Percentiles rank a stretch among this genome's conserved stretches.
These are phyloP conservation scores for Calosoma granatense DNA, from an alignment of 1,140 invertebrate genomes.

Conservation along the genomic window DNA sequence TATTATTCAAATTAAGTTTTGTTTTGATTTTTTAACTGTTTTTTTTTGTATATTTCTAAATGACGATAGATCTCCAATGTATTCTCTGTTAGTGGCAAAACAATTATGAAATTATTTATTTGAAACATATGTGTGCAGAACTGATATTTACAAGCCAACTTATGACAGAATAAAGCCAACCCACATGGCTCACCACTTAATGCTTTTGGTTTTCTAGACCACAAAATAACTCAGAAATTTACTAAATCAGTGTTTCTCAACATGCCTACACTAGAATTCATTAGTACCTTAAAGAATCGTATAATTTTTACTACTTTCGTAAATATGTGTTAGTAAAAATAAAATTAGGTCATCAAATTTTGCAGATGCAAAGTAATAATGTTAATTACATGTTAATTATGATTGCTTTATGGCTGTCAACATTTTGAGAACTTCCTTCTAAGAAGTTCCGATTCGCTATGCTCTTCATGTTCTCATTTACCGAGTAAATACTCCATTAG, in stretches of 20 bases:
- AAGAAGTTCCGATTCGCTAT: neutral
- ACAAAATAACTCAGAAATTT: slow-evolving; percentile 1
- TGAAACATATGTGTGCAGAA: neutral
- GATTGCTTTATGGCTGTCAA: neutral
- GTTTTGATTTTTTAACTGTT: too few species aligned
- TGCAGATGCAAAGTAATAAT: neutral
- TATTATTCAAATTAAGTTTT: too few species aligned
- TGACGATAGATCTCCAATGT: too few species aligned
- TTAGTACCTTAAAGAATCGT: neutral
- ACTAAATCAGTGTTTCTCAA: neutral
- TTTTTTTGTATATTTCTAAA: too few species aligned
- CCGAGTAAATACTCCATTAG: slow-evolving; percentile 1
- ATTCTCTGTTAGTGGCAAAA: neutral
- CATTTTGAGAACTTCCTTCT: slow-evolving; percentile 1
- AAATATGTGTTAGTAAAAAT: neutral
- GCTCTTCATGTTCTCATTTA: slow-evolving; percentile 9
- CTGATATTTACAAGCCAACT: neutral
- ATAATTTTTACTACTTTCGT: neutral
- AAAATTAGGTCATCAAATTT: neutral
- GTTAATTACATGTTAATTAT: neutral
- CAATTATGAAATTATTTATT: slow-evolving; percentile 2
- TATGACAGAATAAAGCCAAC: neutral
- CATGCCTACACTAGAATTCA: neutral
- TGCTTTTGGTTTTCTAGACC: neutral
- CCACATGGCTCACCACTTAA: slow-evolving; percentile 4